Evolutionary conservation across 2,888 invertebrate species (phyloP).

Genomic region (Drosophila niveifrons): DNA sequence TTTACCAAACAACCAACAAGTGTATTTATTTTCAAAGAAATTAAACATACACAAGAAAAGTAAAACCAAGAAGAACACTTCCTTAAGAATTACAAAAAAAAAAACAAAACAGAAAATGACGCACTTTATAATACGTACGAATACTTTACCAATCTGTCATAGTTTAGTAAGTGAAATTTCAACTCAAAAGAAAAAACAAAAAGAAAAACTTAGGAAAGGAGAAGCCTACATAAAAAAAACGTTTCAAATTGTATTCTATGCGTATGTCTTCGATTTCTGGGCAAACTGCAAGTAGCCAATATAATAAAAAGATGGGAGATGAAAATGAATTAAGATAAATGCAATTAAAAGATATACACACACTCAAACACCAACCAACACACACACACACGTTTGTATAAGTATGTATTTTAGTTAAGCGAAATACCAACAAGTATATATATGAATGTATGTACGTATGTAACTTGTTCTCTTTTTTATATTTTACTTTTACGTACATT

Average conservation of each 20-base stretch:
- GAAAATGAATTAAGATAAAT: conserved; percentile 23
- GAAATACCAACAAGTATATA: conserved; percentile 49
- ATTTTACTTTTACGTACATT: conserved; percentile 62
- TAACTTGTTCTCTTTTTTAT: conserved; percentile 49
- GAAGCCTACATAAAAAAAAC: conserved; percentile 40
- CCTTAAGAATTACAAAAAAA: conserved; percentile 27
- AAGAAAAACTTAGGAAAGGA: conserved; percentile 21
- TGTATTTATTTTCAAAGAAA: conserved; percentile 55
- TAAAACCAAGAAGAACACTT: conserved; percentile 22
- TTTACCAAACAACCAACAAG: conserved; percentile 15
- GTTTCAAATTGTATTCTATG: conserved; percentile 64
- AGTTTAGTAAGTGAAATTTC: conserved; percentile 64
- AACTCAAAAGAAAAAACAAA: conserved; percentile 34
- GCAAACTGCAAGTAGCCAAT: conserved; percentile 72
- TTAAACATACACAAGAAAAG: conserved; percentile 19
- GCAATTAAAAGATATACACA: conserved; percentile 30
- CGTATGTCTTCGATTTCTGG: conserved; percentile 50
- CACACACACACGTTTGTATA: conserved; percentile 40
- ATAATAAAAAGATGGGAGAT: conserved; percentile 22
- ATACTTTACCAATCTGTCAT: conserved; percentile 70
- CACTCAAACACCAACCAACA: conserved; percentile 23
- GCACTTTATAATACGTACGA: conserved; percentile 51
- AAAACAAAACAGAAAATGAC: conserved; percentile 15
- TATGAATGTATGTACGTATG: conserved; percentile 70
- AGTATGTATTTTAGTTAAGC: conserved; percentile 58